phyloP scores from a whole-genome alignment of 2,797 vertebrate genomes.

The Eulemur coronatus region DNA sequence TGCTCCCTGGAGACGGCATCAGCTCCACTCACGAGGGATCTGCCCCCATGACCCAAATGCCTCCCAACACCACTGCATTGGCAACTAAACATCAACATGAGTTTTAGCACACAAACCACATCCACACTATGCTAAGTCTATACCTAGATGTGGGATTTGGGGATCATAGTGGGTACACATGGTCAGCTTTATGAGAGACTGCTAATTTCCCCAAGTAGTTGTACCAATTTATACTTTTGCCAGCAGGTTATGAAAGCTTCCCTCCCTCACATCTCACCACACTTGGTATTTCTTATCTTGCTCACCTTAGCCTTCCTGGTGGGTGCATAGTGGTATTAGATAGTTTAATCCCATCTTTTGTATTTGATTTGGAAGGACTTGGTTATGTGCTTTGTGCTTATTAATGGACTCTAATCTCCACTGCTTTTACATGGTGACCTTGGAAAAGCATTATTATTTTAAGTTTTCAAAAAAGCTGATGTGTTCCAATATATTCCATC shows the following conservation, averaged over 20 bases:
- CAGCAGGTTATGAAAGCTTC: background rate
- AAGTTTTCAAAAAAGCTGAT: background rate
- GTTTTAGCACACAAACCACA: background rate
- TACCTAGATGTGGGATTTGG: background rate
- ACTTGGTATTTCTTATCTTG: background rate
- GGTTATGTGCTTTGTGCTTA: background rate
- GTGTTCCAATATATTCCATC: background rate
- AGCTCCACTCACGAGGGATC: background rate
- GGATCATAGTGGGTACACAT: background rate
- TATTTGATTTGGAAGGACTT: background rate
- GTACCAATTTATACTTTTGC: background rate
- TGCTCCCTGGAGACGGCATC: background rate
- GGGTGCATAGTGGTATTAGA: background rate
- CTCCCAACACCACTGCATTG: background rate
- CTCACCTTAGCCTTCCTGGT: background rate
- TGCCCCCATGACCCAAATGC: background rate
- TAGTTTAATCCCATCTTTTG: background rate
- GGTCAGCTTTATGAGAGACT: background rate
- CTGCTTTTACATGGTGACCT: background rate
- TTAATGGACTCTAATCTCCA: background rate
- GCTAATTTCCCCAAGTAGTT: background rate
- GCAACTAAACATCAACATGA: background rate
- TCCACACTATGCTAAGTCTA: background rate
- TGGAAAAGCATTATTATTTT: conserved; percentile 12
- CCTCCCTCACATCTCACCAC: background rate